Evolutionary conservation across 2,113 vertebrate genomes (phyloP), one percentile per base, ranked within the genome.

Genomic region (Hyperoodon ampullatus): DNA sequence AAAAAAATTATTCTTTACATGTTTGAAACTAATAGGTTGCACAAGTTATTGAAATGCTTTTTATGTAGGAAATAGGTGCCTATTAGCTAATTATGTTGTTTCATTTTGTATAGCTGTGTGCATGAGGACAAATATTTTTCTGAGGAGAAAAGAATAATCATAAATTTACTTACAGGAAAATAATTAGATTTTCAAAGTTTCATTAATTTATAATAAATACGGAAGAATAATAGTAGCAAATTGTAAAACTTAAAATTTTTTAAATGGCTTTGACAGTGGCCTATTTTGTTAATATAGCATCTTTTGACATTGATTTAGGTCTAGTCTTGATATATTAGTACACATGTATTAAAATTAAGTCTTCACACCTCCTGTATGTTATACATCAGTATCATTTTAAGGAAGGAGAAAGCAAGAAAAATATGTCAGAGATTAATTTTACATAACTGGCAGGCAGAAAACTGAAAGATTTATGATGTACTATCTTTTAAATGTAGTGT

Each of bases 381-480:
- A 84, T 89, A 35, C 44, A 14, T 58, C 33, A 86, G 33, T 90
- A 88, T 88, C 39, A 53, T 83, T 88, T 93, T 94, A 96, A 90
- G 33, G 75, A 66, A 93, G 28, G 86, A 87, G 55, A 58, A 10
- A 90, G 71, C 5, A 44, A 95, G 53, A 53, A 89, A 97, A 94
- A 0, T 1, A 6, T 0, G 4, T 75, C 2, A 89, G 14, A 95
- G 71, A 96, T 96, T 96, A 6, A 71, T 97, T 97, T 98, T 94
- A 86, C 61, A 80, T 92, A 89, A 93, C 88, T 96, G 82, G 87
- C 92, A 72, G 92, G 78, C 82, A 83, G 95, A 97, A 98, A 88
- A 0, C 92, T 95, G 0, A 3, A 96, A 97, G 93, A 96, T 98
- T 98, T 97, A 95, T 88, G 58, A 82, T 87, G 24, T 93, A 55